Evolutionary conservation across 2,888 invertebrate species (phyloP).

Genomic region (Coecobrya sp.): DNA sequence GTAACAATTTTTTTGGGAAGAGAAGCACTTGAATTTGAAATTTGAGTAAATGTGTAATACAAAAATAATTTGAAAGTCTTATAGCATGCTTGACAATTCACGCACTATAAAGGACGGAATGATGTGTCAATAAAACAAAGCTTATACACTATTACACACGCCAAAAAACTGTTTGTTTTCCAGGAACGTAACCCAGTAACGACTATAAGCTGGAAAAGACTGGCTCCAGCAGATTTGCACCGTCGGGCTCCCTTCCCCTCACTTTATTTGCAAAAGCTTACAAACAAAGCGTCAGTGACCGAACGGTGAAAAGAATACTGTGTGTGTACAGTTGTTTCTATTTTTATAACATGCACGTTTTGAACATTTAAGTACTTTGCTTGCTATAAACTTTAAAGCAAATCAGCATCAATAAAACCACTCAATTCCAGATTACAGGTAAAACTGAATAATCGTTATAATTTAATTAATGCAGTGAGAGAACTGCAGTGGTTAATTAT

Average conservation of each 20-base stretch:
- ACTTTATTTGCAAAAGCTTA: not conserved
- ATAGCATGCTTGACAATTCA: not conserved
- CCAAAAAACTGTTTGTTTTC: constrained; percentile 44
- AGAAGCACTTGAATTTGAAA: not conserved
- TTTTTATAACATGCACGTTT: not conserved
- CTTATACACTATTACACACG: not conserved
- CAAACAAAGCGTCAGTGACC: constrained; percentile 1
- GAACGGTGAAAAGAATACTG: constrained; percentile 15
- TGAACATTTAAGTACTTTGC: not conserved
- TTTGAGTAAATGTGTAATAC: not conserved
- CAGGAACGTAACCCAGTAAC: constrained; percentile 54
- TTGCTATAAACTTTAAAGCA: not conserved
- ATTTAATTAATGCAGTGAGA: constrained; percentile 28
- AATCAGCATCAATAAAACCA: not conserved
- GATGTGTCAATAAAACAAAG: constrained; percentile 30
- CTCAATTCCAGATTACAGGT: not conserved
- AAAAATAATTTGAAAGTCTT: not conserved
- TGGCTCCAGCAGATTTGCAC: constrained; percentile 37
- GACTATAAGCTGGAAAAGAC: not conserved
- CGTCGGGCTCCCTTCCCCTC: not conserved
- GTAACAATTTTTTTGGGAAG: not conserved
- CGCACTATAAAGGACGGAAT: not conserved
- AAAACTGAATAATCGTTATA: not conserved
- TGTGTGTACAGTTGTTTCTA: not conserved
- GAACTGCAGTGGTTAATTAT: constrained; percentile 23